Evolutionary conservation across 2,797 vertebrate species (phyloP), one percentile per base, ranked within the genome.

Genomic region (Lithobates pipiens): DNA sequence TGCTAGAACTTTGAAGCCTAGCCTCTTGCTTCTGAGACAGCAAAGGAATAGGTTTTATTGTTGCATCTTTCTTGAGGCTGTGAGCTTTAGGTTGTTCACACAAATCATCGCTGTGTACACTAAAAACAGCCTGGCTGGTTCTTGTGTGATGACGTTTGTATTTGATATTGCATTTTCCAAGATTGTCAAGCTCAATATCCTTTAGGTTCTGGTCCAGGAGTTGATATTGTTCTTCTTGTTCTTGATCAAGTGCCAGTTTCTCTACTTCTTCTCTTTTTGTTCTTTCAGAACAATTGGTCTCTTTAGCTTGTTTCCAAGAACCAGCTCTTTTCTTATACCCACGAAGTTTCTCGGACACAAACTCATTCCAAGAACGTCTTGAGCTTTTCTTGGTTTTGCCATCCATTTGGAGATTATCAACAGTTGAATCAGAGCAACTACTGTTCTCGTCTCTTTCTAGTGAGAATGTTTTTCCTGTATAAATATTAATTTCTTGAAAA

Each of bases 81-180:
- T 82, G 70, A 57, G 79, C 29, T 1, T 84, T 42, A 5, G 42
- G 80, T 0, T 15, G 88, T 76, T 83, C 82, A 78, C 44, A 2
- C 50, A 74, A 69, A 23, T 86, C 91, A 80, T 92, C 89, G 73
- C 94, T 93, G 1, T 94, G 93, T 42, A 93, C 94, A 44, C 91
- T 93, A 88, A 93, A 94, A 88, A 96, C 92, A 77, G 89, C 91
- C 1, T 93, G 95, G 80, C 92, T 91, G 69, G 54, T 89, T 34
- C 63, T 83, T 57, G 54, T 81, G 82, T 90, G 89, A 87, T 94
- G 88, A 13, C 90, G 91, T 46, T 63, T 29, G 3, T 63, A 65
- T 18, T 80, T 87, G 69, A 32, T 46, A 18, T 88, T 88, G 0
- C 88, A 81, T 27, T 94, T 93, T 87, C 86, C 68, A 0, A n/a